Percentiles rank a stretch among this genome's conserved stretches.
These are phyloP conservation scores for Symphodus melops DNA, from an alignment of 2,113 vertebrate species.

Conservation along the genomic window DNA sequence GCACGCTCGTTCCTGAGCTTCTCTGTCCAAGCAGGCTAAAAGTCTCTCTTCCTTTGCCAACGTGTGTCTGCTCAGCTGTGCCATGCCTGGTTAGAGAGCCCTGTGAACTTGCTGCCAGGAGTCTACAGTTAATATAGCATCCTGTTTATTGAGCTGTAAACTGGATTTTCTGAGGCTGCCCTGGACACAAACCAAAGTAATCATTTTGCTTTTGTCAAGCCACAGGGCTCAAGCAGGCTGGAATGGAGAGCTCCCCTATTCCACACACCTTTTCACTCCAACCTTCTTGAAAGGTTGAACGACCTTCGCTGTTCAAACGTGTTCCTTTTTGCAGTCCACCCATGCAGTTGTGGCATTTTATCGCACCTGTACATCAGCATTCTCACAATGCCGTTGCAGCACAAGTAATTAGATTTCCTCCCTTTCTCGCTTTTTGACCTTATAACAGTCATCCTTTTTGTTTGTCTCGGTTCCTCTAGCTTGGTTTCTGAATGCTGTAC, in stretches of 20 bases:
- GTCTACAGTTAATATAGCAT: conserved; percentile 60
- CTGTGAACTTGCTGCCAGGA: conserved; percentile 54
- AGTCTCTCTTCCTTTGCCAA: conserved; percentile 44
- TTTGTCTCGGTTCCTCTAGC: too few relatives aligned
- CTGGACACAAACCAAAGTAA: conserved; percentile 69
- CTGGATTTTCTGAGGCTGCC: conserved; percentile 56
- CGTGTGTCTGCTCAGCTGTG: conserved; percentile 39
- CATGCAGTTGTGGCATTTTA: conserved; percentile 6
- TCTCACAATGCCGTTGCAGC: neutral
- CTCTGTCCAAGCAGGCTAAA: conserved; percentile 11
- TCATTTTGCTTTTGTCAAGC: conserved; percentile 64
- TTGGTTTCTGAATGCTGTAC: neutral
- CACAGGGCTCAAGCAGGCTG: conserved; percentile 19
- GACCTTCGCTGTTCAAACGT: neutral
- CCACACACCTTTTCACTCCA: conserved; percentile 22
- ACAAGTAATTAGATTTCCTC: neutral
- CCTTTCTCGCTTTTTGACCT: conserved; percentile 6
- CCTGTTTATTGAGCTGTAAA: conserved; percentile 71
- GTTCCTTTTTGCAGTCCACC: conserved; percentile 1
- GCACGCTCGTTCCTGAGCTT: conserved; percentile 2
- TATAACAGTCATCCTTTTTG: neutral
- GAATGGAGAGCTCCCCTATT: conserved; percentile 42
- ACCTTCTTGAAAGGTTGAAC: conserved; percentile 14
- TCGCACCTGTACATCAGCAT: neutral
- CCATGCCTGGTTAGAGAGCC: conserved; percentile 54